Evolutionary conservation across 2,888 invertebrate genomes (phyloP).

Genomic region (Polydrusus tereticollis): DNA sequence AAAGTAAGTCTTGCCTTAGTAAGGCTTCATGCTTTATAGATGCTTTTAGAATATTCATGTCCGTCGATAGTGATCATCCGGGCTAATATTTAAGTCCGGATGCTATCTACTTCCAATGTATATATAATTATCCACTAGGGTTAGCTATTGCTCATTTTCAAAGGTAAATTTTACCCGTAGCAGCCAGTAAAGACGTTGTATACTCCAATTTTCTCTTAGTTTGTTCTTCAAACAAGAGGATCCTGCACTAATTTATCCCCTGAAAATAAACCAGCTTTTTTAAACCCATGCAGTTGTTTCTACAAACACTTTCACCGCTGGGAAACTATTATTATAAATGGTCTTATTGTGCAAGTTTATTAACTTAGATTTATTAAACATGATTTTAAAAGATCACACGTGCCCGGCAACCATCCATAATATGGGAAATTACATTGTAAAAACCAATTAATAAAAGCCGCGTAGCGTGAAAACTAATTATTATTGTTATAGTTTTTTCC

Average conservation of each 20-base stretch:
- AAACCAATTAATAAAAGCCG: constrained; percentile 20
- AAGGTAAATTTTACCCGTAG: not conserved
- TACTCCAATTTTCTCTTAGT: not conserved
- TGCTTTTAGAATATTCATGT: not conserved
- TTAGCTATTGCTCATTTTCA: not conserved
- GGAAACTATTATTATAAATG: not conserved
- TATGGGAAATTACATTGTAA: constrained; percentile 17
- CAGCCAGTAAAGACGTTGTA: not conserved
- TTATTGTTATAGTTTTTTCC: constrained; percentile 22
- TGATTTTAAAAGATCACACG: constrained; percentile 12
- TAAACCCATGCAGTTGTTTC: not conserved
- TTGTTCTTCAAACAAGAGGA: not conserved
- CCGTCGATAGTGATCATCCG: constrained; percentile 2
- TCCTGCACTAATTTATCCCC: not conserved
- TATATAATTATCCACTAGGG: constrained; percentile 22
- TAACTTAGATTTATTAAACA: constrained; percentile 11
- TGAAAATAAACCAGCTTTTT: no score
- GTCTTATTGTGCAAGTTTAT: not conserved
- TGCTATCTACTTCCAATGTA: constrained; percentile 18
- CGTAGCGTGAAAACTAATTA: constrained; percentile 25
- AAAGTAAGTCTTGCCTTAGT: not conserved
- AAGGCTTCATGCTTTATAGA: not conserved
- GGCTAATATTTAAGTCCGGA: not conserved
- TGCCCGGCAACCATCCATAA: constrained; percentile 18
- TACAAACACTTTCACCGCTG: not conserved